A percentile compares a stretch with the other conserved stretches of the same genome.
Conservation (phyloP, 2,888 invertebrate species). For the Fissipunctia ypsillon region DNA sequence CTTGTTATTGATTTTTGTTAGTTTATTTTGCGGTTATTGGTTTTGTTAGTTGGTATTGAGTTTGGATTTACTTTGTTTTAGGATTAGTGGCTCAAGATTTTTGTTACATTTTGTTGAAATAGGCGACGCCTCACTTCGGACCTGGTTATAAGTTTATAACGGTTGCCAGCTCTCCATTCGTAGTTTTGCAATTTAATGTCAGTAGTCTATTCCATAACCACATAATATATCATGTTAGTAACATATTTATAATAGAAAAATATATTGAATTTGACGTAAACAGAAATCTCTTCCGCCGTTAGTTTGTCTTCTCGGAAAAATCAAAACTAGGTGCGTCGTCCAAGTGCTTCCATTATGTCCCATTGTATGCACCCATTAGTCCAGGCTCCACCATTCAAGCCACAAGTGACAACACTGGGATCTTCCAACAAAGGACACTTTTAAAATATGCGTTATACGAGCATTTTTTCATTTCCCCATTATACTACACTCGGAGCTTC, state of each 20-base stretch:
- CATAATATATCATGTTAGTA: not conserved
- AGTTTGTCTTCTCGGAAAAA: not conserved
- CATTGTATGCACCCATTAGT: slow-evolving; percentile 44
- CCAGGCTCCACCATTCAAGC: slow-evolving; percentile 38
- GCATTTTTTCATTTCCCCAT: slow-evolving; percentile 59
- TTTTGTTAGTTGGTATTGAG: slow-evolving; percentile 56
- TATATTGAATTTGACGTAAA: not conserved
- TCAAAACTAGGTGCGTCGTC: slow-evolving; percentile 26
- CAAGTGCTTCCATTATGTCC: slow-evolving; percentile 38
- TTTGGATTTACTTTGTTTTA: slow-evolving; percentile 34
- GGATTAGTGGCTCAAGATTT: not conserved
- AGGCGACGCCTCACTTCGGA: not conserved
- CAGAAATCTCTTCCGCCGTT: not conserved
- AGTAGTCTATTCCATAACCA: not conserved
- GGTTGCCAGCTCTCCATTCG: not conserved
- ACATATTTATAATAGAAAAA: not conserved
- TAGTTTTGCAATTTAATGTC: not conserved
- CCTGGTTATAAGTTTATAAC: not conserved
- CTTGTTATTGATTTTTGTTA: slow-evolving; percentile 71
- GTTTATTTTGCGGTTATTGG: slow-evolving; percentile 70
- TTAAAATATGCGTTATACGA: slow-evolving; percentile 49
- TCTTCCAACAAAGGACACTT: slow-evolving; percentile 39
- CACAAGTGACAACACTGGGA: slow-evolving; percentile 52
- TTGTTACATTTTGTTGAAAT: not conserved
- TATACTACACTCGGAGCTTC: slow-evolving; percentile 54